Evolutionary conservation across 2,888 invertebrate genomes (phyloP).

Genomic region (Stramonita haemastoma): DNA sequence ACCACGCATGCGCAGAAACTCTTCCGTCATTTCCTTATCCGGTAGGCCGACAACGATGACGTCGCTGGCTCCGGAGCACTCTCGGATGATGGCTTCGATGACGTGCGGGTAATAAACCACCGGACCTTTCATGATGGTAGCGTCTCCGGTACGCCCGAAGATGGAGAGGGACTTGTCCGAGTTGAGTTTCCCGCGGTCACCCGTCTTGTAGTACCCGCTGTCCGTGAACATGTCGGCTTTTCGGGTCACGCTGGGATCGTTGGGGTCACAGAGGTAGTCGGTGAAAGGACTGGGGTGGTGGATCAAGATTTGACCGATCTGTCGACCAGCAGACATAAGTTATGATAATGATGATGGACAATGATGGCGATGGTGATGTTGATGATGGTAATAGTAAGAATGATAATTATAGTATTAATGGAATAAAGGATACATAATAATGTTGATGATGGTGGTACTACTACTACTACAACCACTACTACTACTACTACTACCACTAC

Average conservation of each 20-base stretch:
- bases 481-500: too few relatives aligned
- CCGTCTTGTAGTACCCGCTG: conserved; percentile 28
- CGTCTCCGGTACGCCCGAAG: conserved; percentile 7
- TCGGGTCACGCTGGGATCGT: background rate
- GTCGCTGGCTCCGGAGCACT: conserved; percentile 30
- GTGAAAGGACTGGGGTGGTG: background rate
- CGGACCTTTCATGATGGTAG: conserved; percentile 30
- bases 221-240: background rate
- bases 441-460: too few relatives aligned
- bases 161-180: background rate
- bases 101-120: conserved; percentile 34
- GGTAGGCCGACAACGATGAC: conserved; percentile 40
- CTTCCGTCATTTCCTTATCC: conserved; percentile 29
- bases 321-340: background rate
- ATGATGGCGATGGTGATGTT: too few relatives aligned
- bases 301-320: background rate
- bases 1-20: conserved; percentile 37
- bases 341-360: too few relatives aligned
- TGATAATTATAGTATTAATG: too few relatives aligned
- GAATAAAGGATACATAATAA: too few relatives aligned
- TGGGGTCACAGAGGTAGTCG: conserved; percentile 5
- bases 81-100: conserved; percentile 31
- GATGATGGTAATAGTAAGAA: too few relatives aligned
- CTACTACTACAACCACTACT: too few relatives aligned
- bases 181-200: conserved; percentile 28